Base-by-base conservation (phyloP, 1,140 invertebrate species). In the Onthophagus taurus region DNA sequence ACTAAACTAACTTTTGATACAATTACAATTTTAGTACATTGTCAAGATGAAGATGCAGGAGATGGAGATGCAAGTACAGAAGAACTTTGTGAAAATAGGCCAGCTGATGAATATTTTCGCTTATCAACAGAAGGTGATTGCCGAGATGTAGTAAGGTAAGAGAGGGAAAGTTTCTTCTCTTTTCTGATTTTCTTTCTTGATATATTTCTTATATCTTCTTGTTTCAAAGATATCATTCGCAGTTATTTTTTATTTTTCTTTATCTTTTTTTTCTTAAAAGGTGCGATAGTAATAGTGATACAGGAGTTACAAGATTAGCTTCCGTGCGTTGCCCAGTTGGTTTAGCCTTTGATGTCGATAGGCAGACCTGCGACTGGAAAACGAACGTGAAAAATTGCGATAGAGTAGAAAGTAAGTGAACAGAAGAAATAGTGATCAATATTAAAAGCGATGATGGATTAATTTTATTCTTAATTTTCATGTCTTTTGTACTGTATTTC, bases 361-460 rank as follows among this genome's bases (percentile, higher is more conserved):
- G 88, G 58, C 89, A 95, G 68, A 92, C 89, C 50, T 94, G 90
- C 73, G 89, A 93, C 72, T 95, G 89, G 88, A 93, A 90, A 78
- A 81, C 84, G 59, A 83, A 90, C 76, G 89, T 93, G 72, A 88
- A 89, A 77, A 92, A 90, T 80, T 93, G 89, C 76, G 83, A 91
- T 72, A 75, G 81, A 68, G 62, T 85, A 66, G 87, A 90, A 77
- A 90, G 89, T 92, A 87, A 92, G 88, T 82, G 50, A 58, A 50
- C 39, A 49, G 52, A 60, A 63, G 59, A 45, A 60, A 58, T 48
- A 53, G 58, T 64, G 59, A 56, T 48, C 31, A 8, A 26, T 26
- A 26, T 26, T 26, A 26, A 6, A 26, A 26, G 23, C n/a, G n/a
- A n/a, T n/a, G n/a, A 7, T 26, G n/a, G n/a, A 26, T 26, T 6